Evolutionary conservation across 2,113 vertebrate genomes (phyloP).

Genomic region (Gopherus flavomarginatus): DNA sequence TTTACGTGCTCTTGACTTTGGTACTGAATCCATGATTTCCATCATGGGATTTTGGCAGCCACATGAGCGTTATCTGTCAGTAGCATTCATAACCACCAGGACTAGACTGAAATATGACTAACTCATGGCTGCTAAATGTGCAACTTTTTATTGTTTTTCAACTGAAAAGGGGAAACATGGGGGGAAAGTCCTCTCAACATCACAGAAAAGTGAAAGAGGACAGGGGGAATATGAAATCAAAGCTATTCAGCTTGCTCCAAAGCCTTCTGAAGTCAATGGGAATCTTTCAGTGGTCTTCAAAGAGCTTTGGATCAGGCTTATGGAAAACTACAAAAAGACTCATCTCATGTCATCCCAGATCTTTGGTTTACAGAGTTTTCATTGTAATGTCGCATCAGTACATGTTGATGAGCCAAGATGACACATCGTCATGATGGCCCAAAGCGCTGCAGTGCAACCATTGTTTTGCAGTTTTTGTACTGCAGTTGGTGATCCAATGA

Average conservation of each 20-base stretch:
- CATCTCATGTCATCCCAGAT: not conserved
- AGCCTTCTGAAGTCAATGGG: not conserved
- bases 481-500: not conserved
- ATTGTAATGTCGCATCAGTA: not conserved
- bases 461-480: not conserved
- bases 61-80: not conserved
- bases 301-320: not conserved
- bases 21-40: not conserved
- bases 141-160: not conserved
- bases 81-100: not conserved
- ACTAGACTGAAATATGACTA: not conserved
- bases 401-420: not conserved
- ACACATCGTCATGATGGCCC: rapidly evolving
- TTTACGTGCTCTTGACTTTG: not conserved
- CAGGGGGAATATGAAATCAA: not conserved
- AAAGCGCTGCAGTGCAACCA: not conserved
- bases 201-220: not conserved
- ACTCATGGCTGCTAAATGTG: not conserved
- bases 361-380: not conserved
- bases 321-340: not conserved
- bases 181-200: not conserved
- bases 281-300: not conserved
- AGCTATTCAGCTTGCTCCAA: not conserved
- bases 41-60: not conserved
- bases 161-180: not conserved